Conservation (phyloP, 2,113 vertebrate genomes). For the Cyphotilapia sp. region DNA sequence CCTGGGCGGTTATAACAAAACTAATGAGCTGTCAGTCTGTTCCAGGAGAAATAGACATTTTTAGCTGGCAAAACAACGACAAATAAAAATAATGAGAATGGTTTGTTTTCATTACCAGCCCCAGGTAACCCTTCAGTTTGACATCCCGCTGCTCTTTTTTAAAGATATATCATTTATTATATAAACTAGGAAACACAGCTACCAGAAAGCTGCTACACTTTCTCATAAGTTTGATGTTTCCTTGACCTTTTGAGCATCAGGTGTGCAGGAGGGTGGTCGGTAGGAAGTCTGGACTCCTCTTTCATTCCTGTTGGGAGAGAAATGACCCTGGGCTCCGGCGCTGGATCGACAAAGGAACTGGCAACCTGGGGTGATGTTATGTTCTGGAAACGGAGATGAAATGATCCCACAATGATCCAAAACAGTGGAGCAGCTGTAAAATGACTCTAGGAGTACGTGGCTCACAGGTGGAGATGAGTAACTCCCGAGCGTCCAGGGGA, state of each 20-base stretch:
- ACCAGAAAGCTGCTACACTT: background rate
- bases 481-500: background rate
- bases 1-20: slow-evolving; percentile 24
- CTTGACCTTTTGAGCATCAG: background rate
- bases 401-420: background rate
- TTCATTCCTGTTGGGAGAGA: background rate
- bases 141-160: background rate
- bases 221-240: background rate
- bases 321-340: background rate
- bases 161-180: background rate
- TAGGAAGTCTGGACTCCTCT: background rate
- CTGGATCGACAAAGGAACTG: background rate
- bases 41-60: background rate
- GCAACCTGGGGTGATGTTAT: background rate
- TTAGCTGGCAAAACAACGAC: slow-evolving; percentile 30
- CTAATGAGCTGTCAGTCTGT: slow-evolving; percentile 22
- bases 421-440: slow-evolving; percentile 11
- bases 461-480: background rate
- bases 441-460: background rate
- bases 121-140: background rate
- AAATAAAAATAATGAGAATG: background rate
- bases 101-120: background rate
- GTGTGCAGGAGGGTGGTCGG: background rate
- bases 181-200: background rate
- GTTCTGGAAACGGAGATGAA: background rate